Evolutionary conservation across 1,140 invertebrate genomes (phyloP).

Genomic region (Drosophila takahashii): DNA sequence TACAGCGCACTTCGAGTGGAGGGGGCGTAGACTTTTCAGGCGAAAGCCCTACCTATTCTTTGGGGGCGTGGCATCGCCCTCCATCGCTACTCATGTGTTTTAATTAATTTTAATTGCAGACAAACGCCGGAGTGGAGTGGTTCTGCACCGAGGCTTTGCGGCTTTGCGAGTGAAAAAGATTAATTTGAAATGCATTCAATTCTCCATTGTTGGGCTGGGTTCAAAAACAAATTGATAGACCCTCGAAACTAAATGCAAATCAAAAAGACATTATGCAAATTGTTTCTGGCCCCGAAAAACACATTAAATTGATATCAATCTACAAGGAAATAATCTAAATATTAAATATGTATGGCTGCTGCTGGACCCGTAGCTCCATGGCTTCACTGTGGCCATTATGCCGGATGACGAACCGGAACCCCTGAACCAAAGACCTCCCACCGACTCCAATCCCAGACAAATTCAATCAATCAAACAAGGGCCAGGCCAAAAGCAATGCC

Average conservation of each 20-base stretch:
- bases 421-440: neutral
- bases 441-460: constrained; percentile 47
- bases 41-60: constrained; percentile 14
- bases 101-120: constrained; percentile 51
- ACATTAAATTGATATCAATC: constrained; percentile 78
- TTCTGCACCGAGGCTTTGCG: constrained; percentile 1
- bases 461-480: constrained; percentile 80
- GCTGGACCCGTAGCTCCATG: constrained; percentile 8
- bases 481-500: constrained; percentile 59
- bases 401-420: constrained; percentile 1
- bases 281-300: constrained; percentile 34
- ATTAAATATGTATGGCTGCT: constrained; percentile 56
- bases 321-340: constrained; percentile 65
- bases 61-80: constrained; percentile 12
- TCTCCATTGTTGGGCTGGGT: neutral
- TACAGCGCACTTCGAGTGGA: constrained; percentile 44
- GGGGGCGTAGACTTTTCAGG: constrained; percentile 11
- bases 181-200: constrained; percentile 39
- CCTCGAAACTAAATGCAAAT: constrained; percentile 50
- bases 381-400: constrained; percentile 22
- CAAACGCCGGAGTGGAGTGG: neutral
- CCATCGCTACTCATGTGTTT: constrained; percentile 19
- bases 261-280: constrained; percentile 78
- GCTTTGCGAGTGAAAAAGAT: constrained; percentile 18
- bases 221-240: constrained; percentile 13